A percentile compares a stretch with the other conserved stretches of the same genome.
Conservation (phyloP, 2,797 vertebrate genomes). For the Myotis vivesi region DNA sequence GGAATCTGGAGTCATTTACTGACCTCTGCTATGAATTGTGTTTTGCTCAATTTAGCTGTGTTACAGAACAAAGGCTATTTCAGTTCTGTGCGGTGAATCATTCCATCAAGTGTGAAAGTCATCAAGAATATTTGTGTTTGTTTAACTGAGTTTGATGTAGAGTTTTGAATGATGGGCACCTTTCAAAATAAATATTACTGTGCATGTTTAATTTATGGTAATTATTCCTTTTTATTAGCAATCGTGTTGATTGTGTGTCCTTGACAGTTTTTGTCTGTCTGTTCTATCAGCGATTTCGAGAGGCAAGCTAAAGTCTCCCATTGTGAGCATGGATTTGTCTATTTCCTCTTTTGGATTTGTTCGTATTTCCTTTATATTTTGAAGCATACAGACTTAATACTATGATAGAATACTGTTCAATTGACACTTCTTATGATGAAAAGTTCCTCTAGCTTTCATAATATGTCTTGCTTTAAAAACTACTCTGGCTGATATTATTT, state of each 20-base stretch:
- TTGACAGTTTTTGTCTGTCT: background rate
- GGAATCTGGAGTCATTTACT: conserved; percentile 28
- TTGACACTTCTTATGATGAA: background rate
- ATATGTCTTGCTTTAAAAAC: conserved; percentile 19
- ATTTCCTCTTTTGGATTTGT: background rate
- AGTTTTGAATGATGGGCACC: background rate
- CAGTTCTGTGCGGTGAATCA: background rate
- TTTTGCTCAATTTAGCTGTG: background rate
- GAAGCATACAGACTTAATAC: background rate
- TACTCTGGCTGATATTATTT: background rate
- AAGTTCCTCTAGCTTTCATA: background rate
- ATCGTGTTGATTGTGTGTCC: background rate
- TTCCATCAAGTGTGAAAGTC: background rate
- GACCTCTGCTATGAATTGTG: background rate
- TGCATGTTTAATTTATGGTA: background rate
- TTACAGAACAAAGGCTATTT: conserved; percentile 36
- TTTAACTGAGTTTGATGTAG: conserved; percentile 5
- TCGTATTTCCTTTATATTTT: background rate
- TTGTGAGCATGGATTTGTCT: background rate
- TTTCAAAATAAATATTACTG: background rate
- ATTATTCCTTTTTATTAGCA: background rate
- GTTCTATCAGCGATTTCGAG: background rate
- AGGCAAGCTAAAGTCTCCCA: background rate
- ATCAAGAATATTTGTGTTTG: background rate
- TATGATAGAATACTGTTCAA: background rate